Evolutionary conservation across 2,797 vertebrate species (phyloP), one percentile per base, ranked within the genome.

Genomic region (Basileuterus tristriatus): DNA sequence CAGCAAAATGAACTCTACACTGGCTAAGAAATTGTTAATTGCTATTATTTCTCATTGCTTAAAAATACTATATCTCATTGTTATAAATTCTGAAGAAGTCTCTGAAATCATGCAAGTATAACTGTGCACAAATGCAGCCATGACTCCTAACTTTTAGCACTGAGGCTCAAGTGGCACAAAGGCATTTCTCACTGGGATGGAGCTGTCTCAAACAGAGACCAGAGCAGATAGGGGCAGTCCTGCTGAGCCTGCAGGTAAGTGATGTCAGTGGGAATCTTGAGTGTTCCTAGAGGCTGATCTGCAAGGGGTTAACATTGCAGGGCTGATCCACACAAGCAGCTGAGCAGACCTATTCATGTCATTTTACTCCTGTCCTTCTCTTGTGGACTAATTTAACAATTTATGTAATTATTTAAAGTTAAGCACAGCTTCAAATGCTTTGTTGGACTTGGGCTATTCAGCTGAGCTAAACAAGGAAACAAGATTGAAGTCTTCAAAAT

Each of bases 161-260:
- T 68, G 26, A 23, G 24, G 6, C 5, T 67, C 30, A 21, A 65
- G 62, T 30, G 20, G 8, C 12, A 0, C 1, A 5, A 39, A 36
- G 32, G 26, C 29, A 2, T 83, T 84, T 20, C 36, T 63, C 17
- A 2, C 15, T 49, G 46, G 39, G 17, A 32, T 14, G 18, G 34
- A 63, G 8, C 20, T 27, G 27, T 82, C 53, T 39, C n/a, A 43
- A 9, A 19, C 17, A 50, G 41, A 8, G 5, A 1, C 15, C 14
- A 3, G 32, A 62, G 56, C 23, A 71, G 46, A 15, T 8, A 49
- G 24, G 16, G 52, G 44, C 27, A 32, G 27, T n/a, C 53, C 53
- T 18, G 6, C 15, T 15, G 39, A 63, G 17, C 13, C 5, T 36
- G 17, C 24, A 19, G 20, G 16, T 6, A 3, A 55, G 27, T 27